phyloP scores from a whole-genome alignment of 2,888 invertebrate species.

The Agonopterix subpropinquella region DNA sequence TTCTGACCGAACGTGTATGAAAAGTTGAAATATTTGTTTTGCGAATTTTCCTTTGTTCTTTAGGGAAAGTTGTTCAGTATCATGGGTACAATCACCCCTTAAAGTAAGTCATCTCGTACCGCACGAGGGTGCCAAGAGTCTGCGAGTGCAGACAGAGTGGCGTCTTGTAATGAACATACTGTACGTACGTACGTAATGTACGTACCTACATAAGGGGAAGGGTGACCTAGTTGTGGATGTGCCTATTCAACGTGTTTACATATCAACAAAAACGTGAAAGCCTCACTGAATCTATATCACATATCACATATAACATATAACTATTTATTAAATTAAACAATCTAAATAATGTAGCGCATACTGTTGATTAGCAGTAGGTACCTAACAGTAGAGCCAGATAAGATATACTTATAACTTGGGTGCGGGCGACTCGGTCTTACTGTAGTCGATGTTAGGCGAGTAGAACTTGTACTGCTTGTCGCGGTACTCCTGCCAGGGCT shows the following conservation, averaged over 20 bases:
- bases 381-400: constrained; percentile 76
- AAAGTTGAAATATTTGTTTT: no score
- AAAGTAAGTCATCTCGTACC: neutral
- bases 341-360: constrained; percentile 26
- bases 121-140: neutral
- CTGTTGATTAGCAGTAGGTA: constrained; percentile 20
- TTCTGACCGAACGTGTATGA: no score
- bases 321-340: constrained; percentile 59
- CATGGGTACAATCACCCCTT: no score
- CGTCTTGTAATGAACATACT: constrained; percentile 17
- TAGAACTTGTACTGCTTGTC: constrained; percentile 85
- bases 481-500: constrained; percentile 88
- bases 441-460: constrained; percentile 81
- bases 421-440: constrained; percentile 78
- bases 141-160: constrained; percentile 20
- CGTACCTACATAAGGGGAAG: neutral
- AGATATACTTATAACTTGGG: constrained; percentile 68
- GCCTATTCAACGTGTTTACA: no score
- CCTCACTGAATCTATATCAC: no score
- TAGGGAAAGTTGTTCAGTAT: no score
- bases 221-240: neutral
- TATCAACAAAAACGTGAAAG: no score
- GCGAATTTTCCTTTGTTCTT: no score
- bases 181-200: no score
- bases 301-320: constrained; percentile 37